Base-by-base conservation (phyloP, 2,888 invertebrate genomes). In the Dyspetes luteomarginatus region DNA sequence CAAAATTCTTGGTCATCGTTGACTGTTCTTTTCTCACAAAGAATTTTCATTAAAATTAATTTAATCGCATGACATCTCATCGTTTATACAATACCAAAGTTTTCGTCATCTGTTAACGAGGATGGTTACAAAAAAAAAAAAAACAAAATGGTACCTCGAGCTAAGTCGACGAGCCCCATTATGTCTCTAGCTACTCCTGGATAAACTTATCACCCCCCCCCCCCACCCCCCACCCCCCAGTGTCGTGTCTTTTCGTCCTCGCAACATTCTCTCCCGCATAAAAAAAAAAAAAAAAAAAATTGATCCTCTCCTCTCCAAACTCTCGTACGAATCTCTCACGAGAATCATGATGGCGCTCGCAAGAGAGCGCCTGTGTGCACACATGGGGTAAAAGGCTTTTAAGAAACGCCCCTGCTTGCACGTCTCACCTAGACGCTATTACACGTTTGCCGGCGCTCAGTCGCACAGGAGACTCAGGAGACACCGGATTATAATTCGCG, bases 361-460 rank as follows among this genome's bases (percentile, higher is more conserved):
- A 55, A 9, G 52, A 36, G 12, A 36, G 36, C 28, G 15, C 15
- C 9, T 45, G 43, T 30, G 73, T 9, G 28, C 48, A 58, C 30
- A 74, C 74, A 56, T n/a, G 50, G 62, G 50, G 72, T 62, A 72
- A 79, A 60, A 62, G 72, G 80, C 81, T 77, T 81, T 81, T 77
- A 81, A 77, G 72, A 62, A 81, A 77, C 68, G 68, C 7, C 36
- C 2, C 12, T 65, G 76, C 55, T 30, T 43, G 48, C 68, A 64
- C 72, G 15, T 68, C 64, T 73, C n/a, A n/a, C 64, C 17, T 56
- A 65, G 55, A 28, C 45, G 73, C 62, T 77, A 73, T 77, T 73
- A 56, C 67, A 68, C 41, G 68, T 68, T 74, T 74, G 58, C 68
- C 72, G 75, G 67, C 17, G 36, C 48, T 68, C 71, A 69, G 68